Conservation (phyloP, 2,113 vertebrate species). For the Hydropotes inermis region DNA sequence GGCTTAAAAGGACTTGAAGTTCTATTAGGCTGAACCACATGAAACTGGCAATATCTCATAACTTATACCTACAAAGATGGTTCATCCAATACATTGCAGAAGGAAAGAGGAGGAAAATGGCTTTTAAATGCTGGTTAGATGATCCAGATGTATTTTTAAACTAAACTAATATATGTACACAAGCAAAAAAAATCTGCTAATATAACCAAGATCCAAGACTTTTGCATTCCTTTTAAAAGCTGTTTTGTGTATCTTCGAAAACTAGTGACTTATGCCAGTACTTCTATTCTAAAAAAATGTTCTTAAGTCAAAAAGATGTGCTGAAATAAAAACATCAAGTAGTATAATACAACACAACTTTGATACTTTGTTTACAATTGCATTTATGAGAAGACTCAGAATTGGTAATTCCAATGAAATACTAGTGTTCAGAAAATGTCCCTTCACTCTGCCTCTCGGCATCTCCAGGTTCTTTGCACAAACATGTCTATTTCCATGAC, state of each 20-base stretch:
- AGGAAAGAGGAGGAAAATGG: background rate
- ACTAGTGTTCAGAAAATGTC: background rate
- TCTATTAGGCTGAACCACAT: background rate
- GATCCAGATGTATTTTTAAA: background rate
- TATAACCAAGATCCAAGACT: background rate
- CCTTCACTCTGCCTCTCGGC: background rate
- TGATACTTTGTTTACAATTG: background rate
- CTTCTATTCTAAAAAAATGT: background rate
- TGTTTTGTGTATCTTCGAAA: background rate
- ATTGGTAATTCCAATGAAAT: background rate
- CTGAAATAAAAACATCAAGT: slow-evolving; percentile 4
- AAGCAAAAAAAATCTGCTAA: background rate
- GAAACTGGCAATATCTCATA: background rate
- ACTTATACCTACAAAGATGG: background rate
- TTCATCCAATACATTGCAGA: background rate
- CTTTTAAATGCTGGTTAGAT: slow-evolving; percentile 1
- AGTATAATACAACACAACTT: background rate
- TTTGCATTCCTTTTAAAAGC: background rate
- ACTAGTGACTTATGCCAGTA: background rate
- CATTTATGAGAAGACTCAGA: background rate
- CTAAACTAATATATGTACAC: background rate
- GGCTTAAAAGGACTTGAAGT: background rate
- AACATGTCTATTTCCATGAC: background rate
- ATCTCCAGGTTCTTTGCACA: background rate
- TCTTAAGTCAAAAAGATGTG: background rate